A percentile compares a stretch with the other conserved stretches of the same genome.
Evolutionary conservation across 2,797 vertebrate species (phyloP).

Genomic region (Kryptopterus vitreolus): DNA sequence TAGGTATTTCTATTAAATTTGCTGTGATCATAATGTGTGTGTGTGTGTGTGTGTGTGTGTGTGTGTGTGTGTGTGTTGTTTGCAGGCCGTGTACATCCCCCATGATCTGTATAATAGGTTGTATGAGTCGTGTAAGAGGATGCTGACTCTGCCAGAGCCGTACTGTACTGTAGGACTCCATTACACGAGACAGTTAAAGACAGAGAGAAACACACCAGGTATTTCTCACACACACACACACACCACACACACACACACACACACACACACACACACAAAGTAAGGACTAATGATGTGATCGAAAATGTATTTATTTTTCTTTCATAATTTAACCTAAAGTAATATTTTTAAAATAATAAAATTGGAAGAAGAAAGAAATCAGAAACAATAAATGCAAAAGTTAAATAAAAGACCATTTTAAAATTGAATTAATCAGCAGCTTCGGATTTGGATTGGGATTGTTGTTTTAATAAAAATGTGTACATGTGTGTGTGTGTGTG

Average conservation of each 20-base stretch:
- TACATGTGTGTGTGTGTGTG: background rate
- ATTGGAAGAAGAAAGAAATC: no score
- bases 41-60: conserved; percentile 16
- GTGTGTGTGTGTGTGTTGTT: conserved; percentile 23
- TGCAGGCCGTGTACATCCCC: conserved; percentile 82
- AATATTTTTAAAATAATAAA: no score
- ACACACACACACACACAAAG: background rate
- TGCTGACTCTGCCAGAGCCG: conserved; percentile 86
- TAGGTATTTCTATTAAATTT: background rate
- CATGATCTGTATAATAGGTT: conserved; percentile 84
- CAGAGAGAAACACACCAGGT: conserved; percentile 81
- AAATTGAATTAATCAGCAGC: no score
- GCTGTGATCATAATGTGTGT: background rate
- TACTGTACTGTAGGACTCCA: conserved; percentile 85
- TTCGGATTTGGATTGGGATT: no score
- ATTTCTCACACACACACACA: background rate
- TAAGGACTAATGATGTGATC: no score
- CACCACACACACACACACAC: conserved; percentile 4
- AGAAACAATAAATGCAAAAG: background rate
- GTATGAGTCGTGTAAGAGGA: conserved; percentile 84
- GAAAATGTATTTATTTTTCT: no score
- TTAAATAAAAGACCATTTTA: no score
- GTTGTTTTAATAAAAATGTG: background rate
- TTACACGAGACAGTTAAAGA: conserved; percentile 81
- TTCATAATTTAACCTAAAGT: no score